Conservation (phyloP, 2,888 invertebrate species). For the Rapana venosa region DNA sequence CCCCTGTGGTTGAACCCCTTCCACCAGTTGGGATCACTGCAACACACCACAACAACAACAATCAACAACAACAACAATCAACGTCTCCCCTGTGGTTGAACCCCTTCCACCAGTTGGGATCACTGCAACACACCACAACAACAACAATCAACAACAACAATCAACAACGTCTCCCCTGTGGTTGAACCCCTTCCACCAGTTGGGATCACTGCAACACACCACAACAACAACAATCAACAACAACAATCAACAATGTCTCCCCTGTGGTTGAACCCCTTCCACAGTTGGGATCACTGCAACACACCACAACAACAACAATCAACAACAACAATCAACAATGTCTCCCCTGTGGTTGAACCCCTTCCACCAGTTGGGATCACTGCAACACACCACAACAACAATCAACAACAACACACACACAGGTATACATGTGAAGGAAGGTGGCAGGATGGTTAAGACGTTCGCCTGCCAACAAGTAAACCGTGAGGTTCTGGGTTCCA, state of each 20-base stretch:
- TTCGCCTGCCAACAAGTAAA: no score
- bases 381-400: no score
- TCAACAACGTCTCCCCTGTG: constrained; percentile 89
- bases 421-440: no score
- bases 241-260: constrained; percentile 88
- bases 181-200: constrained; percentile 99
- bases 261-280: constrained; percentile 96
- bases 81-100: constrained; percentile 94
- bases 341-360: constrained; percentile 95
- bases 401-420: no score
- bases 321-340: no score
- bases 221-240: no score
- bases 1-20: constrained; percentile 95
- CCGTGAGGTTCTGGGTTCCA: no score
- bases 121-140: constrained; percentile 80
- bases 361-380: constrained; percentile 98
- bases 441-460: no score
- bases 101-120: constrained; percentile 99
- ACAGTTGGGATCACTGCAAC: constrained; percentile 93
- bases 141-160: constrained; percentile 84
- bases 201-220: constrained; percentile 85
- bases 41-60: background rate
- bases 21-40: constrained; percentile 98
- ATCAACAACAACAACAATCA: constrained; percentile 84
- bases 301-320: no score